Evolutionary conservation across 2,113 vertebrate species (phyloP).

Genomic region (Cacatua alba): DNA sequence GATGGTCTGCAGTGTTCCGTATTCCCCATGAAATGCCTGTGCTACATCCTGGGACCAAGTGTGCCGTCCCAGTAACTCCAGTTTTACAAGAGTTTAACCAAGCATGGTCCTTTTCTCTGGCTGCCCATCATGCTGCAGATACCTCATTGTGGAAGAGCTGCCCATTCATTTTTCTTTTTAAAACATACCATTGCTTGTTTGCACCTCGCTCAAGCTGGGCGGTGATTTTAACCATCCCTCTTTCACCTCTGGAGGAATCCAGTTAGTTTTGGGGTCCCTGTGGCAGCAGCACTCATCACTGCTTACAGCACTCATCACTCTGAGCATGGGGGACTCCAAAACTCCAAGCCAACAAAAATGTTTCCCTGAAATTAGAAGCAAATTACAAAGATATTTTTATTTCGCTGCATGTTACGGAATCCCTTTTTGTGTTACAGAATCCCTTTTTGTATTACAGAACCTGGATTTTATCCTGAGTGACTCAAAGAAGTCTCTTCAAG

Average conservation of each 20-base stretch:
- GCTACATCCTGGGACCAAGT: not conserved
- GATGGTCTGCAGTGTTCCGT: accelerated
- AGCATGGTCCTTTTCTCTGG: not conserved
- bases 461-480: not conserved
- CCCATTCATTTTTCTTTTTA: not conserved
- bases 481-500: not conserved
- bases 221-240: not conserved
- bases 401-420: not conserved
- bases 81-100: not conserved
- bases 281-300: not conserved
- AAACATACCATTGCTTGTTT: not conserved
- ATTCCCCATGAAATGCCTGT: not conserved
- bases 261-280: not conserved
- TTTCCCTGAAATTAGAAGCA: not conserved
- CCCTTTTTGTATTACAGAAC: not conserved
- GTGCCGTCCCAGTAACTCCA: not conserved
- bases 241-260: not conserved
- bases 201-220: not conserved
- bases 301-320: not conserved
- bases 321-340: not conserved
- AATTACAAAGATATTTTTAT: not conserved
- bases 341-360: not conserved
- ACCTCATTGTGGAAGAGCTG: not conserved
- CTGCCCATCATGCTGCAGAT: not conserved
- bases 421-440: not conserved